Evolutionary conservation across 1,140 invertebrate species (phyloP).

Genomic region (Xylocopa sonorina): DNA sequence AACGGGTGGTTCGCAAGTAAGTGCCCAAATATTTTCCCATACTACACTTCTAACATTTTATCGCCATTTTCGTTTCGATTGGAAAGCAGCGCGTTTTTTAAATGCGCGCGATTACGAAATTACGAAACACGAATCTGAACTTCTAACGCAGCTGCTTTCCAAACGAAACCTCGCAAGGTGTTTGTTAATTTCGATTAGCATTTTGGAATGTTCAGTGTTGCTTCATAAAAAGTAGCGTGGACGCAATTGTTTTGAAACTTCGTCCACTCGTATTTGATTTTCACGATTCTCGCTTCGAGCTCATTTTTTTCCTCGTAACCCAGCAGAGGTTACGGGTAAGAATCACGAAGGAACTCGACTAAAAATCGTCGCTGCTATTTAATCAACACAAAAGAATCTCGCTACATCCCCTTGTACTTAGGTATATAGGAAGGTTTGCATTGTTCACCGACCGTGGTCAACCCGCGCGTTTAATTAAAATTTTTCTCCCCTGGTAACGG

Average conservation of each 20-base stretch:
- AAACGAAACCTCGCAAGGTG: not conserved
- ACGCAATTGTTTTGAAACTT: not conserved
- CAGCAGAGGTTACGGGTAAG: too few species aligned
- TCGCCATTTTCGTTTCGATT: not conserved
- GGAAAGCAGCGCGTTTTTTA: not conserved
- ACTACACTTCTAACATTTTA: not conserved
- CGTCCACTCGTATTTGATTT: too few species aligned
- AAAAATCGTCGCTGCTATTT: too few species aligned
- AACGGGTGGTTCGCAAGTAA: slow-evolving; percentile 61
- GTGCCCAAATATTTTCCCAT: slow-evolving; percentile 16
- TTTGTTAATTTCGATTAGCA: not conserved
- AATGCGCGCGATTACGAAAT: not conserved
- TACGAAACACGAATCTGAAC: too few species aligned
- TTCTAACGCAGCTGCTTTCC: too few species aligned
- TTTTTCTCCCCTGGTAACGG: slow-evolving; percentile 23
- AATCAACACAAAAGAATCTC: not conserved
- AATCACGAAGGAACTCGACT: too few species aligned
- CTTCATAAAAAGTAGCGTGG: not conserved
- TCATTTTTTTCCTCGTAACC: too few species aligned
- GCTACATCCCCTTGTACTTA: not conserved
- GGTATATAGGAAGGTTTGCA: not conserved
- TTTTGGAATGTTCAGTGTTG: not conserved
- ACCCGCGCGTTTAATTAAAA: slow-evolving; percentile 20
- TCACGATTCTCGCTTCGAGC: too few species aligned
- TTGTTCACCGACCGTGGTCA: not conserved